A percentile compares a stretch with the other conserved stretches of the same genome.
phyloP scores from a whole-genome alignment of 2,797 vertebrate genomes.

The Apogon talboti region DNA sequence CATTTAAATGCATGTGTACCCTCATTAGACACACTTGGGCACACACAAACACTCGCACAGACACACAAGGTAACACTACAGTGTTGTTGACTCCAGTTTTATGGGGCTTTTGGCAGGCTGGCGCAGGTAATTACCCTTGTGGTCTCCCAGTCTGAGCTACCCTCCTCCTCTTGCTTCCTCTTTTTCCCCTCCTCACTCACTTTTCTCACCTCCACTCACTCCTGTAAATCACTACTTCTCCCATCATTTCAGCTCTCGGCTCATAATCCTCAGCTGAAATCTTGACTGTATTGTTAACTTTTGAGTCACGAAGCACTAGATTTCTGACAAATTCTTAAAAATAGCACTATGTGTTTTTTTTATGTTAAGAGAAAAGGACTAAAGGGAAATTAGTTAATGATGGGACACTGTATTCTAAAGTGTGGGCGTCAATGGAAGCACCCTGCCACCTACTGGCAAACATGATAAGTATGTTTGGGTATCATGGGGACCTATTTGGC shows the following conservation, averaged over 20 bases:
- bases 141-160: conserved; percentile 77
- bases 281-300: not conserved
- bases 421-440: conserved; percentile 11
- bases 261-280: conserved; percentile 2
- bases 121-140: conserved; percentile 84
- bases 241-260: conserved; percentile 15
- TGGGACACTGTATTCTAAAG: not conserved
- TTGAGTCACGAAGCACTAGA: not conserved
- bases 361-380: conserved; percentile 5
- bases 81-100: conserved; percentile 85
- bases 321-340: not conserved
- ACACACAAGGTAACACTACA: conserved; percentile 79
- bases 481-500: not conserved
- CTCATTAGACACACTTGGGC: conserved; percentile 71
- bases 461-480: not conserved
- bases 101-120: conserved; percentile 84
- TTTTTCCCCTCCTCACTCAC: conserved; percentile 48
- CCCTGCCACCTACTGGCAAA: conserved; percentile 77
- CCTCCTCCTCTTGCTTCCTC: conserved; percentile 65
- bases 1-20: conserved; percentile 75
- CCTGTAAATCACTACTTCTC: conserved; percentile 27
- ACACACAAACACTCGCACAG: conserved; percentile 59
- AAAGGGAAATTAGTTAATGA: conserved; percentile 18
- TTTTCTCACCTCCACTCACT: conserved; percentile 61
- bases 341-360: conserved; percentile 5